A percentile compares a stretch with the other conserved stretches of the same genome.
These are phyloP conservation scores for Anableps anableps DNA, from an alignment of 2,797 vertebrate genomes.

Conservation along the genomic window DNA sequence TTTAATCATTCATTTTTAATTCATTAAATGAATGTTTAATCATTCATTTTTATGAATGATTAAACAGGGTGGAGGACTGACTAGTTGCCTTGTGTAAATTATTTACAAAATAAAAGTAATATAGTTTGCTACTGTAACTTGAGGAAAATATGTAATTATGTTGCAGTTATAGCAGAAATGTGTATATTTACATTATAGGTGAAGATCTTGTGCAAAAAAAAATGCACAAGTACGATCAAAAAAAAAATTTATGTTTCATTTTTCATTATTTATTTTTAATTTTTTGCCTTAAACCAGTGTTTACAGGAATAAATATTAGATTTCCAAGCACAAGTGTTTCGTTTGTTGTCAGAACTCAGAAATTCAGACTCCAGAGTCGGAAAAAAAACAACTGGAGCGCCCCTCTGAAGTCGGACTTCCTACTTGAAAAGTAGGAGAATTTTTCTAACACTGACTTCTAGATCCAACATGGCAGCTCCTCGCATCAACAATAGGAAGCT, in stretches of 20 bases:
- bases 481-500: too few species aligned
- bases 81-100: background rate
- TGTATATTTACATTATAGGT: background rate
- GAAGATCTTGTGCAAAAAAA: background rate
- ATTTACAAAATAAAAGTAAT: background rate
- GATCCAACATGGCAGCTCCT: too few species aligned
- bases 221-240: background rate
- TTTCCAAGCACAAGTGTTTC: background rate
- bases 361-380: background rate
- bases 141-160: background rate
- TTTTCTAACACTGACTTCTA: too few species aligned
- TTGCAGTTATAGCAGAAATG: background rate
- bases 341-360: background rate
- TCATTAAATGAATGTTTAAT: too few species aligned
- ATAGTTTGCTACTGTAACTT: background rate
- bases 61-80: background rate
- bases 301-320: background rate
- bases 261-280: background rate
- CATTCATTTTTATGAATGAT: background rate
- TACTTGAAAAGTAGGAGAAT: too few species aligned
- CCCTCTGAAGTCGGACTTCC: too few species aligned
- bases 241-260: background rate
- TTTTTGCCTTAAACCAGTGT: too few species aligned
- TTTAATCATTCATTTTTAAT: too few species aligned
- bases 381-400: too few species aligned